phyloP scores from a whole-genome alignment of 2,888 invertebrate species.

The Volucella bombylans region DNA sequence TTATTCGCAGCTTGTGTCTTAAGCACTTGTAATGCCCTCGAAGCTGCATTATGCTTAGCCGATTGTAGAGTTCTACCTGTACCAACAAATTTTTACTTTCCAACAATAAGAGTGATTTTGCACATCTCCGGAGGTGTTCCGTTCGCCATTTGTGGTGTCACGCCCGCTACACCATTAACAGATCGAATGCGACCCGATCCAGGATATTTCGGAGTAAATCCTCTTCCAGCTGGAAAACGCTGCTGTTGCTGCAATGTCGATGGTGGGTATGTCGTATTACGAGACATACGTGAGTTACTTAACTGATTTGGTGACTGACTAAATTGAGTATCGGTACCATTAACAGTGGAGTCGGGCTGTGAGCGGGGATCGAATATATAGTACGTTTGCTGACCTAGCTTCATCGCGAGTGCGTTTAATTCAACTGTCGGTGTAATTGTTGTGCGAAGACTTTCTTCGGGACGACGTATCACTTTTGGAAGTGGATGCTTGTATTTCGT shows the following conservation, averaged over 20 bases:
- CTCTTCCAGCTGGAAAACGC: conserved; percentile 32
- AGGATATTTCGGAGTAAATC: conserved; percentile 50
- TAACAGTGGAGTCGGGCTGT: conserved; percentile 74
- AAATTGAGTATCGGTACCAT: conserved; percentile 14
- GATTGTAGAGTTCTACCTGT: conserved; percentile 94
- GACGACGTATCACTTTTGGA: conserved; percentile 85
- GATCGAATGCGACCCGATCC: conserved; percentile 46
- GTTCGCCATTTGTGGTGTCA: conserved; percentile 24
- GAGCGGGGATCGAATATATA: conserved; percentile 86
- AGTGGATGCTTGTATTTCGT: conserved; percentile 94
- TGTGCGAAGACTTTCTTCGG: conserved; percentile 82
- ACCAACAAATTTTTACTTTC: conserved; percentile 93
- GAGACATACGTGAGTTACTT: conserved; percentile 42
- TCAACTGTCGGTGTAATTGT: conserved; percentile 97
- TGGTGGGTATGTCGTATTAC: conserved; percentile 38
- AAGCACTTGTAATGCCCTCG: conserved; percentile 82
- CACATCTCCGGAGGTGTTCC: conserved; percentile 82
- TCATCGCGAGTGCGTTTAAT: conserved; percentile 97
- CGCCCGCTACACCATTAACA: conserved; percentile 38
- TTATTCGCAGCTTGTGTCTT: conserved; percentile 78
- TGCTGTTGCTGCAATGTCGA: conserved; percentile 34
- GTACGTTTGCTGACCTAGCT: conserved; percentile 94
- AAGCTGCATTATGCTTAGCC: conserved; percentile 95
- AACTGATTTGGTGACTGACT: conserved; percentile 19
- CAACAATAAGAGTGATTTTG: conserved; percentile 90